Base-by-base conservation (phyloP, 2,888 invertebrate species). In the Xanthorhoe spadicearia region DNA sequence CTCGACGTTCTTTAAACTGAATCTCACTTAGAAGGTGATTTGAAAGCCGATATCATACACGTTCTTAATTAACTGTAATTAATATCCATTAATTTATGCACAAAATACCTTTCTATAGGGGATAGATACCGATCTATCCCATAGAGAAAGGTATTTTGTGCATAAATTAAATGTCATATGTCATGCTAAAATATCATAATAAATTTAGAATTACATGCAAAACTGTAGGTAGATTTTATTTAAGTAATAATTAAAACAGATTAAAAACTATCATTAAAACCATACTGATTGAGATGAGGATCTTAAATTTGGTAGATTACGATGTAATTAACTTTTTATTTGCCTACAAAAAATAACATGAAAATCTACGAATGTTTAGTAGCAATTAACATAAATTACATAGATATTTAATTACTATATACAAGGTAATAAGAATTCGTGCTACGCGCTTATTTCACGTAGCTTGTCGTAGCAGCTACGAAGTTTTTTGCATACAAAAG, bases 381-480 rank as follows among this genome's bases (percentile, higher is more conserved):
- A 28, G 38, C 19, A 53, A 64, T 64, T 57, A 60, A 61, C 32
- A 57, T 46, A 48, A 38, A 55, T 66, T 46, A 55, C 8, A 32
- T 43, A 56, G 54, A 52, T 50, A 59, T 35, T 48, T 63, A 63
- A 60, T 58, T 57, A 53, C 61, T 52, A 53, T 50, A 49, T 32
- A 46, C 18, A 68, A 53, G 57, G 64, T 61, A 38, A 51, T 53
- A 49, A 35, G 64, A 46, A 68, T 61, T 64, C n/a, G 19, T 61
- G 64, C 61, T 64, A 68, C 68, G 68, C 60, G 60, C 48, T 46
- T 52, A 38, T 19, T 60, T 35, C 10, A 46, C 81, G 82, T 80
- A 80, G 81, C 78, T n/a, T 48, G 43, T 71, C 80, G 83, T 81
- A 83, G 82, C 75, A 6, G 76, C 80, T 82, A 80, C 83, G 76